Evolutionary conservation across 2,113 vertebrate species (phyloP).

Genomic region (Nycticebus coucang): DNA sequence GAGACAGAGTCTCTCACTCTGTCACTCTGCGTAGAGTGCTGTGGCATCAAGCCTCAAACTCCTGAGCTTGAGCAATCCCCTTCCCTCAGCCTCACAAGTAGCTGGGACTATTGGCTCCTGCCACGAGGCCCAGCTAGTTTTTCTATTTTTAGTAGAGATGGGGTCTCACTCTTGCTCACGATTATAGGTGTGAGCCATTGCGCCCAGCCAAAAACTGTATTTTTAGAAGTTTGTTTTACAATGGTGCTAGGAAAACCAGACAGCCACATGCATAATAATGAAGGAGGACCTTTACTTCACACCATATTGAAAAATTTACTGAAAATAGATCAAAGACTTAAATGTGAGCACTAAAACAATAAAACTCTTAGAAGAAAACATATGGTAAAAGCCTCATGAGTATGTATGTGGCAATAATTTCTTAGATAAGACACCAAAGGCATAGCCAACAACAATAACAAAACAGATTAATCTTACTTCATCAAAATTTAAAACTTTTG

Average conservation of each 20-base stretch:
- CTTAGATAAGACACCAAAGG: background rate
- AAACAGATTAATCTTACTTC: background rate
- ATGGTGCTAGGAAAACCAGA: slow-evolving; percentile 13
- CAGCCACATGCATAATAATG: background rate
- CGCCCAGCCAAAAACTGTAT: background rate
- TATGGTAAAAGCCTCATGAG: background rate
- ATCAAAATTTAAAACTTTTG: background rate
- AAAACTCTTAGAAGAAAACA: background rate
- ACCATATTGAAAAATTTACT: background rate
- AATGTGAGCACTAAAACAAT: background rate
- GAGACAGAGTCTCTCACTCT: no score
- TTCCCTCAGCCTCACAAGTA: no score
- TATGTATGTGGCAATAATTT: background rate
- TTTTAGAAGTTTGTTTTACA: background rate
- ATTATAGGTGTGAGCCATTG: no score
- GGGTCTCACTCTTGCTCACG: no score
- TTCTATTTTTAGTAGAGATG: no score
- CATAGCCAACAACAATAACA: background rate
- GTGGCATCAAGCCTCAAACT: no score
- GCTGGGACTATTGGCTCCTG: no score
- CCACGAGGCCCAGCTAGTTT: no score
- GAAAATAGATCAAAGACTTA: slow-evolving; percentile 23
- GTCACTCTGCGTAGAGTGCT: no score
- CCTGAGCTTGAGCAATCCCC: no score
- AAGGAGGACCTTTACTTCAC: background rate